A percentile compares a stretch with the other conserved stretches of the same genome.
Conservation (phyloP, 2,888 invertebrate species). For the Ormyrus thymus region DNA sequence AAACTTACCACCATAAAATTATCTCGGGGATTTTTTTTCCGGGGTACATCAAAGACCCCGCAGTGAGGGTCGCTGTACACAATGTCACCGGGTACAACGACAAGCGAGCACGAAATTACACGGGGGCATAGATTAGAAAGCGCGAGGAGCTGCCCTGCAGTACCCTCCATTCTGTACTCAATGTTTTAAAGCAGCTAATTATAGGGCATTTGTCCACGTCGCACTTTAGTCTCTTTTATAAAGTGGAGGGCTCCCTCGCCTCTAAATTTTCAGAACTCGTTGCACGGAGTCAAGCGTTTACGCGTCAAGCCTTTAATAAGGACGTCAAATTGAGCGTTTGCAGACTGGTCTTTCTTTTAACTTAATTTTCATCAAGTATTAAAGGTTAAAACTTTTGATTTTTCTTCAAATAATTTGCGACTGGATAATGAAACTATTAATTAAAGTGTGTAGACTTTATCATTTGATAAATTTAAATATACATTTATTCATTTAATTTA, state of each 20-base stretch:
- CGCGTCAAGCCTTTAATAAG: slow-evolving; percentile 2
- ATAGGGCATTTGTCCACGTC: slow-evolving; percentile 61
- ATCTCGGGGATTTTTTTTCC: neutral
- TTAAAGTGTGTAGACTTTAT: no score
- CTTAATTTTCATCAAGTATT: no score
- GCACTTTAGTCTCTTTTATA: no score
- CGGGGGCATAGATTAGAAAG: slow-evolving; percentile 61
- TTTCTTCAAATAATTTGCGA: neutral
- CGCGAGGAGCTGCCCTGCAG: slow-evolving; percentile 13
- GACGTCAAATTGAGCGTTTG: neutral
- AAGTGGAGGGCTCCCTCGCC: neutral
- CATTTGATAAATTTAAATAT: no score
- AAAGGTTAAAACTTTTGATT: neutral
- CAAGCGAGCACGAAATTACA: slow-evolving; percentile 33
- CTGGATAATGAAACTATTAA: no score
- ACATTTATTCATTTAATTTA: no score
- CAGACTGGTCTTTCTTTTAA: neutral
- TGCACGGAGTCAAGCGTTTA: neutral
- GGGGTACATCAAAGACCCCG: slow-evolving; percentile 3
- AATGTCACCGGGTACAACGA: neutral
- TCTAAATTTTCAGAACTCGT: slow-evolving; percentile 25
- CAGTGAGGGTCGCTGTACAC: neutral
- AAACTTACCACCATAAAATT: slow-evolving; percentile 12
- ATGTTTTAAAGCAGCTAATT: slow-evolving; percentile 65
- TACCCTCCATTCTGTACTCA: slow-evolving; percentile 58